Evolutionary conservation across 2,113 vertebrate species (phyloP), one percentile per base, ranked within the genome.

Genomic region (Sitta europaea): DNA sequence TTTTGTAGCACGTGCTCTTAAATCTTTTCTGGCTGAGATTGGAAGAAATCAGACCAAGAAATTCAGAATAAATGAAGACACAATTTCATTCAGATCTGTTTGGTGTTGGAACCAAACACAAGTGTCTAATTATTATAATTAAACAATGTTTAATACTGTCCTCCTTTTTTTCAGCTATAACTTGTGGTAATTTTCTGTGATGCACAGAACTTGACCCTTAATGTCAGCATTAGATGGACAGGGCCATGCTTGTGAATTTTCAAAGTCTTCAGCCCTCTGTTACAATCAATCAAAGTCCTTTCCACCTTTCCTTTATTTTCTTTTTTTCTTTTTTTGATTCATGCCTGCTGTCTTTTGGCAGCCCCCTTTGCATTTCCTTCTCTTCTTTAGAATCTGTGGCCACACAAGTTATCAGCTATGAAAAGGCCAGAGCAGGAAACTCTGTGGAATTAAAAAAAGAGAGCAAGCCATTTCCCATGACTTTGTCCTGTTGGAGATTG

Each of bases 401-500:
- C 73, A 68, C 43, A 9, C 24, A 55, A 71, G 40, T 88, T 93
- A 87, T 65, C 80, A 89, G 80, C 93, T 93, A 86, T 91, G 82
- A 94, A 94, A 95, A 96, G 85, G 55, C 63, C 78, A 67, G 73
- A 92, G 65, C 86, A 53, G 72, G 90, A 95, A 94, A 90, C 18
- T 48, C 87, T 0, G 2, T 65, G 53, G 79, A 92, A 79, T 42
- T 9, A 29, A 58, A 77, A 68, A 81, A 59, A 81, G 53, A 47
- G 42, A 15, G 6, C 27, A 82, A 89, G 70, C 55, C 24, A 68
- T 95, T 96, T 97, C 95, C 90, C 89, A 72, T 87, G 36, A 74
- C 70, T 97, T 92, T 94, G 80, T 96, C 95, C 83, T 92, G 66
- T 76, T 92, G 66, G 58, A 73, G 87, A 68, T 77, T 93, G 88